These are phyloP conservation scores for Ylistrum balloti DNA, from an alignment of 1,140 invertebrate genomes.

Conservation along the genomic window DNA sequence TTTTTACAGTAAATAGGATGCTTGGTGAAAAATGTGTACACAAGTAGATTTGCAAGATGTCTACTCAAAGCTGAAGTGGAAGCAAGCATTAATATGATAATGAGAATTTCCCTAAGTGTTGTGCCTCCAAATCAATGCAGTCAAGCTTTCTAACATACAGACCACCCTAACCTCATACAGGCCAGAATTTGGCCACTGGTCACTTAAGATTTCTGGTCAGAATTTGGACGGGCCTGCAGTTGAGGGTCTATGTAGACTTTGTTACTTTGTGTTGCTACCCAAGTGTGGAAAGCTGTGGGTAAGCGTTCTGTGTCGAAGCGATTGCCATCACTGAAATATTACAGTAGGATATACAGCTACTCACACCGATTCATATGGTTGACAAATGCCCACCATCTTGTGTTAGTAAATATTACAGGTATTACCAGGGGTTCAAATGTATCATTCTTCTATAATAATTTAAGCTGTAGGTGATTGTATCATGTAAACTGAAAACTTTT, in stretches of 20 bases:
- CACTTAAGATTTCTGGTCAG: neutral
- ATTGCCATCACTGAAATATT: conserved; percentile 46
- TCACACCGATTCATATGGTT: neutral
- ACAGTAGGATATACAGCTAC: neutral
- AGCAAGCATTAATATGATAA: neutral
- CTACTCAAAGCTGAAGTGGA: neutral
- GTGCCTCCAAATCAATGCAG: neutral
- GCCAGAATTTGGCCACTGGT: neutral
- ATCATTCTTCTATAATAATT: neutral
- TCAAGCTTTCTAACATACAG: conserved; percentile 13
- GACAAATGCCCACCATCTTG: neutral
- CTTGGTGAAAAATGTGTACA: neutral
- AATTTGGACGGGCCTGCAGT: neutral
- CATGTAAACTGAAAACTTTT: neutral
- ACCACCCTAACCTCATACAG: neutral
- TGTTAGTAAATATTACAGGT: neutral
- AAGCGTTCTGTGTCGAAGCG: conserved; percentile 56
- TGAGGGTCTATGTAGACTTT: conserved; percentile 46
- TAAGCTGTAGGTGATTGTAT: neutral
- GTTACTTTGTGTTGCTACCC: conserved; percentile 62
- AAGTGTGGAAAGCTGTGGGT: conserved; percentile 58
- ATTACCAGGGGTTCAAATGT: conserved; percentile 25
- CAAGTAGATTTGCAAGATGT: neutral
- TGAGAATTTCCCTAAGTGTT: neutral
- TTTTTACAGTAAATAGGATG: neutral